A percentile compares a stretch with the other conserved stretches of the same genome.
Evolutionary conservation across 2,797 vertebrate species (phyloP).

Genomic region (Enteromius unitaeniatus): DNA sequence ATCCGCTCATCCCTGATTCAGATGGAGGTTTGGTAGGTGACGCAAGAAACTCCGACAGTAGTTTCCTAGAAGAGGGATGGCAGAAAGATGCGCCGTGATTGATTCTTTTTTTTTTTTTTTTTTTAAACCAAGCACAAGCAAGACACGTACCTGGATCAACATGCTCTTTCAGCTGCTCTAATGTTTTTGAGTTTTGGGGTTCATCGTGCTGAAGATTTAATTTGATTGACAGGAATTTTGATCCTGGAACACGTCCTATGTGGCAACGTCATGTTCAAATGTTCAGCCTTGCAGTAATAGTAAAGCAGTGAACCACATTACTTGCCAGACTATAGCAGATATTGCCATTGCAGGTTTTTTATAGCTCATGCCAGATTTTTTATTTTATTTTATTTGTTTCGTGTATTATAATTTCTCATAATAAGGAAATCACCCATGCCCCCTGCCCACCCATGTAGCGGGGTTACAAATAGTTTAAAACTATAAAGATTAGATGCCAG

Average conservation of each 20-base stretch:
- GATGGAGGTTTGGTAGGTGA: conserved; percentile 24
- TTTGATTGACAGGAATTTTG: background rate
- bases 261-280: background rate
- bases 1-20: conserved; percentile 33
- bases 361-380: background rate
- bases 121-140: background rate
- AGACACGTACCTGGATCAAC: background rate
- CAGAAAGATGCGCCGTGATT: background rate
- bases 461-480: too few relatives aligned
- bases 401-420: too few relatives aligned
- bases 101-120: background rate
- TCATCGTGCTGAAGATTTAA: background rate
- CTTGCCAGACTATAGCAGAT: background rate
- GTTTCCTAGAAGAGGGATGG: background rate
- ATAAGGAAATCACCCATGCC: too few relatives aligned
- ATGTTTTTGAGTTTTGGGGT: background rate
- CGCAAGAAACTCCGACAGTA: conserved; percentile 8
- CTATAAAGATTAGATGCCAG: too few relatives aligned
- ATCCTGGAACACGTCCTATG: background rate
- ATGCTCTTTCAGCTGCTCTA: background rate
- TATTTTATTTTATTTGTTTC: background rate
- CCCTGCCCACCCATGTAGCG: too few relatives aligned
- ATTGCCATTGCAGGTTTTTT: background rate
- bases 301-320: background rate
- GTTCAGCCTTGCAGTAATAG: background rate